These are phyloP conservation scores for Tiliqua scincoides DNA, from an alignment of 2,113 vertebrate genomes.

Conservation along the genomic window DNA sequence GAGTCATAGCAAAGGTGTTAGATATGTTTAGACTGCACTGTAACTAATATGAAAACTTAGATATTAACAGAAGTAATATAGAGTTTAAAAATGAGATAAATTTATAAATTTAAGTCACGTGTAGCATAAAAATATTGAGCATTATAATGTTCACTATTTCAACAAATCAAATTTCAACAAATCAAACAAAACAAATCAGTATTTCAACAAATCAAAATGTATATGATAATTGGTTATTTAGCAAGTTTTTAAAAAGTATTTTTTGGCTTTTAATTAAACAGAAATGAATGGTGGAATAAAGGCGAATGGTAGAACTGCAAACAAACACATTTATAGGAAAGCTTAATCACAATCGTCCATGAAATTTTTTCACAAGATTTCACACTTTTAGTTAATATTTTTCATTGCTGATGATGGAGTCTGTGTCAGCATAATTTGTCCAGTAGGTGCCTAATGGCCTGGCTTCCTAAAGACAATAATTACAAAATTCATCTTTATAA, in stretches of 20 bases:
- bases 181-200: neutral
- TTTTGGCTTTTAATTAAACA: neutral
- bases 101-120: neutral
- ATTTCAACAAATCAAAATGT: neutral
- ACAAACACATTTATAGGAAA: too few relatives aligned
- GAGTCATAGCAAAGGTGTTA: too few relatives aligned
- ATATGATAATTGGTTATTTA: too few relatives aligned
- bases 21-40: too few relatives aligned
- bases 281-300: neutral
- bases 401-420: conserved; percentile 5
- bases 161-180: neutral
- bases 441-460: conserved; percentile 3
- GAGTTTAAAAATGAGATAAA: neutral
- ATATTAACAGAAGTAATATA: neutral
- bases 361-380: neutral
- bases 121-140: neutral
- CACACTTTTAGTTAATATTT: neutral
- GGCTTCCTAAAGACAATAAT: conserved; percentile 2
- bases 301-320: neutral
- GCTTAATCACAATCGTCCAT: neutral
- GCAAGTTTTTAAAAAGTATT: neutral
- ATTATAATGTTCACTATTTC: neutral
- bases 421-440: conserved; percentile 13
- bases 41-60: too few relatives aligned
- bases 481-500: neutral